Base-by-base conservation (phyloP, 92 coral and sea anemone species). In the Porites cylindrica region DNA sequence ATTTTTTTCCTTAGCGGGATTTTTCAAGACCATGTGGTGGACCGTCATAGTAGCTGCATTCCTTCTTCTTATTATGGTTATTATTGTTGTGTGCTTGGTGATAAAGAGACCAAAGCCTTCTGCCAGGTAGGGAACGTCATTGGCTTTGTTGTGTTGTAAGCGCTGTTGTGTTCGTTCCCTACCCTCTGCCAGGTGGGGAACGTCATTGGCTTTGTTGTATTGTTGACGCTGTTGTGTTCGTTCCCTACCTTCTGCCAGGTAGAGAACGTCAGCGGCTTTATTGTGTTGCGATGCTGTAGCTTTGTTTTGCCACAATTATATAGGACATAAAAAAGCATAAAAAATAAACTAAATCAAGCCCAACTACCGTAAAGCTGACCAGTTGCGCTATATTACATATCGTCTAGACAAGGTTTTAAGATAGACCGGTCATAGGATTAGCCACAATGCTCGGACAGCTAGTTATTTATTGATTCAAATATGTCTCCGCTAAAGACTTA, bases 21-120 rank as follows among this genome's bases (percentile, higher is more conserved):
- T 94, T 88, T 75, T 91, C 82, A 93, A 93, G 81, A 94, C 92
- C 56, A 90, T 93, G 89, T 94, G 98, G 98, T 94, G 98, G 98
- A 85, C 91, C 10, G 94, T 94, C 32, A 85, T 94, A 16, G 71
- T 92, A 29, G 86, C 93, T 14, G 98, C 85, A 14, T 82, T 92
- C 51, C 73, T 92, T 26, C 88, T 94, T 12, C 74, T 94, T 17
- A 77, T 94, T 69, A 73, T 94, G 18, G 88, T 92, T 66, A 92
- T 94, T 18, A 81, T 91, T 18, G 86, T 94, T 17, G 91, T 91
- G n/a, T 84, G 84, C 8, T 79, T 94, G 67, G 85, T 94, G 4
- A 72, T 94, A 66, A 94, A 75, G 86, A 92, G 91, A 64, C 96
- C 96, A 38, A 84, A 84, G 79, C 76, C 88, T n/a, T 32, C 78